Conservation (phyloP, 2,113 vertebrate genomes). For the Ploceus nigricollis region DNA sequence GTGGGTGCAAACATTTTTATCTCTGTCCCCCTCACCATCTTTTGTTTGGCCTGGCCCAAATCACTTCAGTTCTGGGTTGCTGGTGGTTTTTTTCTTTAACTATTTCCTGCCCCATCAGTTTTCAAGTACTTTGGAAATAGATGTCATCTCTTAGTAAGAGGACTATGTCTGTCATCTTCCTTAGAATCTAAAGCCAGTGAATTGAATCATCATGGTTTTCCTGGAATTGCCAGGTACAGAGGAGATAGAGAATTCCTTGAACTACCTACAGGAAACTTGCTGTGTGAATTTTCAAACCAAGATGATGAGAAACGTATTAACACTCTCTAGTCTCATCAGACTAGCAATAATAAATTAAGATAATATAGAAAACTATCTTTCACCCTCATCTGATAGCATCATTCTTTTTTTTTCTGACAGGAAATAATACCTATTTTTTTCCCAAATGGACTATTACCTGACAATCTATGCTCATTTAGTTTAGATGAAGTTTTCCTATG, state of each 20-base stretch:
- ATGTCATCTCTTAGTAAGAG: not conserved
- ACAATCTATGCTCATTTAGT: not conserved
- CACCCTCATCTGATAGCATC: not conserved
- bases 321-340: not conserved
- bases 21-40: not conserved
- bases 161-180: not conserved
- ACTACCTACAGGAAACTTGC: not conserved
- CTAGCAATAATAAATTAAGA: not conserved
- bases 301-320: not conserved
- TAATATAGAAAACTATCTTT: not conserved
- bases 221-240: not conserved
- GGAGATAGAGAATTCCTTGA: not conserved
- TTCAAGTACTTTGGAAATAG: not conserved
- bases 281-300: not conserved
- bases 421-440: not conserved
- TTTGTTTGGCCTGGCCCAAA: not conserved
- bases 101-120: not conserved
- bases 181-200: not conserved
- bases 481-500: rapidly evolving
- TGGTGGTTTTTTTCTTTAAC: not conserved
- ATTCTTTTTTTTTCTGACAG: not conserved
- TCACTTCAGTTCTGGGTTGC: not conserved
- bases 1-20: not conserved
- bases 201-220: not conserved
- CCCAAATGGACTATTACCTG: not conserved